Evolutionary conservation across 2,888 invertebrate genomes (phyloP), one percentile per base, ranked within the genome.

Genomic region (Drosophila setosimentum): DNA sequence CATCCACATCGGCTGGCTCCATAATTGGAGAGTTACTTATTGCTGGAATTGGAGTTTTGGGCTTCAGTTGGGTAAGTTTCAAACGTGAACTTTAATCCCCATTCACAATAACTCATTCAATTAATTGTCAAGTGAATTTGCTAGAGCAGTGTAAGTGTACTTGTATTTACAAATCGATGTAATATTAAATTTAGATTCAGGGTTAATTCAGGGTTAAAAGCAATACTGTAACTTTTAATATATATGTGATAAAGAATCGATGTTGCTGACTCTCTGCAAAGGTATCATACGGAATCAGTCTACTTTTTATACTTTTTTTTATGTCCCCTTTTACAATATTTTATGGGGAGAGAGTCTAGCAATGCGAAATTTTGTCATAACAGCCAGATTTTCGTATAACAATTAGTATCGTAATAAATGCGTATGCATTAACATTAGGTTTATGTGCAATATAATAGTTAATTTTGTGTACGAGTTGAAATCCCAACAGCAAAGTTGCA

Each of bases 31-130:
- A 91, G 69, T 55, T 91, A 48, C 73, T 91, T 4, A 87, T 80
- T 2, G 91, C 91, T 3, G 91, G 91, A 13, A 86, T 91, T 51
- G 90, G 91, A 27, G 89, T 87, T 7, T 63, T 91, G 35, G 91
- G 91, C 3, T 91, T 91, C 33, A 89, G 83, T 66, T 91, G 91
- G 91, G 91, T 91, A 66, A 83, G 91, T 78, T 13, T 55, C 18
- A 54, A 35, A 21, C 7, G 30, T 16, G 4, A 24, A 48, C 4
- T n/a, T 42, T 11, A 40, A 40, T 42, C 18, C 0, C 18, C 7
- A 18, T 37, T 18, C 18, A 37, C 3, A 18, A 18, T 18, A 18
- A 18, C 18, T 8, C 18, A 37, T 37, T 37, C 18, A 18, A 16
- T 50, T 13, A 11, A 13, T 33, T 13, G 33, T 33, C n/a, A 42